Percentiles rank a stretch among this genome's conserved stretches.
Evolutionary conservation across 1,140 invertebrate genomes (phyloP).

Genomic region (Neomicropteryx cornuta): DNA sequence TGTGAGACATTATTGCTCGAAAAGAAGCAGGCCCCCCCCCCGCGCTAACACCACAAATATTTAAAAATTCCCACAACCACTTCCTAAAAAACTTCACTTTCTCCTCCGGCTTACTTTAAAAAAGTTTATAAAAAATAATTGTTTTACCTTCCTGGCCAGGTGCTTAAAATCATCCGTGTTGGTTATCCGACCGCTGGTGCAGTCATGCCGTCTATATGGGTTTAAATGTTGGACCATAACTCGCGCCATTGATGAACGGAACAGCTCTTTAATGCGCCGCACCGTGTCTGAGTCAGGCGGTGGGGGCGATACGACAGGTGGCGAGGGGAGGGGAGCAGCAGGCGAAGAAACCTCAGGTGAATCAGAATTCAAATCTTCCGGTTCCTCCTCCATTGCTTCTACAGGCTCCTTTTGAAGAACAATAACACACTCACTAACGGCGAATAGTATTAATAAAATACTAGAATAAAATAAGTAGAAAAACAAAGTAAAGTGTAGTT

Average conservation of each 20-base stretch:
- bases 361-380: constrained; percentile 14
- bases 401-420: constrained; percentile 3
- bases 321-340: background rate
- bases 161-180: constrained; percentile 93
- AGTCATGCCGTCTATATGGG: constrained; percentile 67
- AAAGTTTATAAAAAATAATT: background rate
- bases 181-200: constrained; percentile 73
- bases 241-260: constrained; percentile 77
- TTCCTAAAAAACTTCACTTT: too few relatives aligned
- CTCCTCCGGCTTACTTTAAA: constrained; percentile 5
- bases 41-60: too few relatives aligned
- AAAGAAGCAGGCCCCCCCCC: too few relatives aligned
- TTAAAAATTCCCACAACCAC: too few relatives aligned
- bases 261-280: constrained; percentile 73
- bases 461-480: too few relatives aligned
- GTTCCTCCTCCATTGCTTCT: constrained; percentile 8
- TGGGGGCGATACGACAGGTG: constrained; percentile 15
- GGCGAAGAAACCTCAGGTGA: constrained; percentile 12
- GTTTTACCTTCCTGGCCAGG: constrained; percentile 80
- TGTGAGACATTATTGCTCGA: too few relatives aligned
- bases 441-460: background rate
- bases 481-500: too few relatives aligned
- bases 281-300: constrained; percentile 39
- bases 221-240: constrained; percentile 86
- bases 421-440: background rate